Evolutionary conservation across 2,113 vertebrate species (phyloP).

Genomic region (Strix aluco): DNA sequence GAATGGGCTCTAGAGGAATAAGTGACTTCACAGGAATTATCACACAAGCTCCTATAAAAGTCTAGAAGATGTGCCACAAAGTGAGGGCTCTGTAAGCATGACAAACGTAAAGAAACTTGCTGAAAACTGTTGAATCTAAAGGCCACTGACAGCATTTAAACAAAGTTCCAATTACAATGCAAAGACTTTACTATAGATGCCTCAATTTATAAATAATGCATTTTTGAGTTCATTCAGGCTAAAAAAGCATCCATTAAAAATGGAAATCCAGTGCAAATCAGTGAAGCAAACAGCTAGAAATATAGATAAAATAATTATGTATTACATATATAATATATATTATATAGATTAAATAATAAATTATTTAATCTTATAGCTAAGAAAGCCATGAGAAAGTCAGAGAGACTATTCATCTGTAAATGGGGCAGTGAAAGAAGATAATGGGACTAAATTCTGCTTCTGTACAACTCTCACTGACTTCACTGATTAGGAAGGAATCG

Average conservation of each 20-base stretch:
- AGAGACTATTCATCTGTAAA: neutral
- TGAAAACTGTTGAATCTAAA: neutral
- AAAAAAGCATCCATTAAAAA: conserved; percentile 21
- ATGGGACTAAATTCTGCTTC: neutral
- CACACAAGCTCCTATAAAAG: neutral
- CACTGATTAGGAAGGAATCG: neutral
- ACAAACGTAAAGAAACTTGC: neutral
- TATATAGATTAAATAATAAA: neutral
- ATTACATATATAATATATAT: no score
- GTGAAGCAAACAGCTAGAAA: neutral
- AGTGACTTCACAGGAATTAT: neutral
- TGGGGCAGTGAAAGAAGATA: neutral
- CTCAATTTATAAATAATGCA: neutral
- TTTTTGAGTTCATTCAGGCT: neutral
- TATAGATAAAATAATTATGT: neutral
- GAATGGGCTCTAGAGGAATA: neutral
- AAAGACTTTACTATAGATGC: neutral
- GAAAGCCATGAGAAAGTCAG: neutral
- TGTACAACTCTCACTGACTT: neutral
- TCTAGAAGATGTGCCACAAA: neutral
- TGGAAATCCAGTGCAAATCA: conserved; percentile 12
- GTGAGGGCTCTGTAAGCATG: neutral
- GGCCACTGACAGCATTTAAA: neutral
- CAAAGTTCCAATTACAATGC: neutral
- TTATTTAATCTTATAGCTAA: conserved; percentile 8